A percentile compares a stretch with the other conserved stretches of the same genome.
phyloP scores from a whole-genome alignment of 2,888 invertebrate species.

The Gonocerus acuteangulatus region DNA sequence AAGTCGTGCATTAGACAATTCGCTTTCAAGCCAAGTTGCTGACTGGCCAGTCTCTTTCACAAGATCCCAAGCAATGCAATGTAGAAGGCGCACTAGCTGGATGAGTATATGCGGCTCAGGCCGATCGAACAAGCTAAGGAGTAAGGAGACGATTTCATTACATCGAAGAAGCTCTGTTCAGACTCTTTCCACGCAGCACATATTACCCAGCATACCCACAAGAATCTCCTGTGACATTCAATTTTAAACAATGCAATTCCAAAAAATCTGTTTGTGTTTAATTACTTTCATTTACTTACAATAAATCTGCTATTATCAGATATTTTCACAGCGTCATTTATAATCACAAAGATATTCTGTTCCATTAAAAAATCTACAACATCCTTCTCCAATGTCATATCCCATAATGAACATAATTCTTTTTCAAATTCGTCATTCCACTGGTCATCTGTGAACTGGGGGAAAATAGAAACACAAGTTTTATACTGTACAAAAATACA shows the following conservation, averaged over 20 bases:
- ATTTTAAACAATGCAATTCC: background rate
- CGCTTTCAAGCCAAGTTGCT: constrained; percentile 36
- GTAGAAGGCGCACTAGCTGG: constrained; percentile 61
- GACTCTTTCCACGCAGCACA: constrained; percentile 61
- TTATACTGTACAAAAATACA: too few species aligned
- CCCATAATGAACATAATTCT: constrained; percentile 72
- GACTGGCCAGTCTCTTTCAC: constrained; percentile 37
- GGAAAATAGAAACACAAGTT: too few species aligned
- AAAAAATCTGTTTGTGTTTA: background rate
- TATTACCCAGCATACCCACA: constrained; percentile 75
- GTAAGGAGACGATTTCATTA: constrained; percentile 50
- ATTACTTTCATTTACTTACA: constrained; percentile 40
- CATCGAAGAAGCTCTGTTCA: constrained; percentile 52
- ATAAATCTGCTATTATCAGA: constrained; percentile 57
- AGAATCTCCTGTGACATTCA: constrained; percentile 60
- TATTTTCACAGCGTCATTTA: constrained; percentile 50
- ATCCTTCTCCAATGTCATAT: constrained; percentile 73
- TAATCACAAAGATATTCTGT: constrained; percentile 59
- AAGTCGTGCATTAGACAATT: constrained; percentile 28
- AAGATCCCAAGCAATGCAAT: constrained; percentile 42
- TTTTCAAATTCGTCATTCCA: constrained; percentile 58
- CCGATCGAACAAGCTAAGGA: constrained; percentile 49
- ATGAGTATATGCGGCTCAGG: constrained; percentile 65
- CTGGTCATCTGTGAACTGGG: constrained; percentile 48
- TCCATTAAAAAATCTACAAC: constrained; percentile 62